A percentile compares a stretch with the other conserved stretches of the same genome.
Evolutionary conservation across 2,113 vertebrate species (phyloP).

Genomic region (Gnathonemus longibarbis): DNA sequence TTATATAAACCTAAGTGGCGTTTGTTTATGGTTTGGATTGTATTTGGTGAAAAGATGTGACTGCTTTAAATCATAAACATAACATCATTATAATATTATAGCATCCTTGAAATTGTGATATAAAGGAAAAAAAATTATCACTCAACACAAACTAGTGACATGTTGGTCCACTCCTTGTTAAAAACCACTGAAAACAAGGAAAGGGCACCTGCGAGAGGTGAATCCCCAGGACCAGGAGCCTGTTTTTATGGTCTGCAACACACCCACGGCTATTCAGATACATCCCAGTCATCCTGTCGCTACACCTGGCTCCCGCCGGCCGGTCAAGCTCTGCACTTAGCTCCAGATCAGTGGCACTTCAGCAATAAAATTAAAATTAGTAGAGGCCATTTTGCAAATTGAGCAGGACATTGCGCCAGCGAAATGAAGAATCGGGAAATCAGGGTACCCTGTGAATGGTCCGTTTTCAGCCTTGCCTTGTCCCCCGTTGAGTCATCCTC

Average conservation of each 20-base stretch:
- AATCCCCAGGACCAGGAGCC: background rate
- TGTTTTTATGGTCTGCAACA: background rate
- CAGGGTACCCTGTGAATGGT: conserved; percentile 66
- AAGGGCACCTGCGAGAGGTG: background rate
- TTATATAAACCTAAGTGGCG: background rate
- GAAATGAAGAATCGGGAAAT: background rate
- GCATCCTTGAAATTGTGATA: background rate
- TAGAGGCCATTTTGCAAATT: background rate
- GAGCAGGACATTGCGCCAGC: background rate
- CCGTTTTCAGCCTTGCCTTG: conserved; percentile 63
- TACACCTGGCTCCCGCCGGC: background rate
- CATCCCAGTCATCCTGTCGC: background rate
- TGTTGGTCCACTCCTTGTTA: background rate
- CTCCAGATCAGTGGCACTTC: background rate
- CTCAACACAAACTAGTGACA: background rate
- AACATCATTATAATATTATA: background rate
- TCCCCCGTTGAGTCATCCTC: conserved; percentile 59
- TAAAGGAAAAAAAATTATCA: background rate
- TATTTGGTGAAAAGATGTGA: background rate
- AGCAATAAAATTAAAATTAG: background rate
- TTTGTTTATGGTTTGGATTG: background rate
- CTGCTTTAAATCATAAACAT: background rate
- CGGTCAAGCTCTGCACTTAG: background rate
- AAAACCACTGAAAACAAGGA: background rate
- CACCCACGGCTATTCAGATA: background rate